Evolutionary conservation across 1,140 invertebrate genomes (phyloP), one percentile per base, ranked within the genome.

Genomic region (Tetramorium parvispinum): DNA sequence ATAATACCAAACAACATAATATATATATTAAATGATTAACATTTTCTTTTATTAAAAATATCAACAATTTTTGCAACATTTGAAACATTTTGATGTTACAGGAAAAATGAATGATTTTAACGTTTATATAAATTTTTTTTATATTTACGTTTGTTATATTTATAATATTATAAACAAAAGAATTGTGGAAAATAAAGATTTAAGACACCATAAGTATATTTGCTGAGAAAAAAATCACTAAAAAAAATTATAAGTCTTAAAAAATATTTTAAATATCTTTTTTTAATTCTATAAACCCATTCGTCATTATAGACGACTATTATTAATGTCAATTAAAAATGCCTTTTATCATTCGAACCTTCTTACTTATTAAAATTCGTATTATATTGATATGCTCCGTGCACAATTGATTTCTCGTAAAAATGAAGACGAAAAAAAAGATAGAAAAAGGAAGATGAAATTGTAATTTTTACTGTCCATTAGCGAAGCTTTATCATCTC

Each of bases 401-500:
- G 18, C 32, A 70, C 21, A 46, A 70, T 70, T 70, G 21, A 51
- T 71, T 71, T 27, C 68, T 51, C 6, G 16, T 71, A 71, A n/a
- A 75, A 75, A 53, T 75, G 6, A 32, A 13, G 18, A 21, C 6
- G n/a, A 73, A 32, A 32, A 32, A 32, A 32, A 32, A 46, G 10
- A 68, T 68, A 6, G n/a, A 16, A 55, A 53, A 51, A 75, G 43
- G 8, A 46, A 70, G 21, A 71, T 27, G 27, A 49, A n/a, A 75
- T 53, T 55, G 11, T 55, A 75, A 55, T 55, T 75, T 32, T 55
- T 55, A 37, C 27, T 55, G 51, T 37, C 43, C 18, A 75, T 75
- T 75, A 73, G 11, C 27, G 4, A 75, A 55, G 49, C 11, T 75
- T 55, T 53, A 37, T 49, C 43, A 43, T 75, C 55, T 75, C 68